Percentiles rank a stretch among this genome's conserved stretches.
phyloP scores from a whole-genome alignment of 2,113 vertebrate genomes.

The Crotophaga sulcirostris region DNA sequence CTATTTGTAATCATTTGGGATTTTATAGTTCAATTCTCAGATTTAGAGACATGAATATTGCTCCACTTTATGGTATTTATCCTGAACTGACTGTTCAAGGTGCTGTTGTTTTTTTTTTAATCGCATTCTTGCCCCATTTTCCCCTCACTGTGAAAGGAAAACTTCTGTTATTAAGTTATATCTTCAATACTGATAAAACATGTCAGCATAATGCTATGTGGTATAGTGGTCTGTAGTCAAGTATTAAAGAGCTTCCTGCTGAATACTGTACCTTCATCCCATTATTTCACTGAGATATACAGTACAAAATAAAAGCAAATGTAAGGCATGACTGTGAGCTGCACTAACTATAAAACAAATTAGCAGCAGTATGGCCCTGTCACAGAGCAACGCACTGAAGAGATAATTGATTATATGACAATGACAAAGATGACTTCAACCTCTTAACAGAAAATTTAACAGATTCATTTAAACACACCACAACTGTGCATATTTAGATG shows the following conservation, averaged over 20 bases:
- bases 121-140: not conserved
- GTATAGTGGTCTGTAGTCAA: not conserved
- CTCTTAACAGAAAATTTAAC: not conserved
- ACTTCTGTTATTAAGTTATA: slow-evolving; percentile 7
- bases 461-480: not conserved
- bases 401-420: slow-evolving; percentile 25
- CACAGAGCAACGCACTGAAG: not conserved
- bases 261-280: not conserved
- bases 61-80: not conserved
- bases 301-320: not conserved
- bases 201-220: not conserved
- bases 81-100: not conserved
- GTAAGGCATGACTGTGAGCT: not conserved
- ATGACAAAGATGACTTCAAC: slow-evolving; percentile 18
- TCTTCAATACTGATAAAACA: slow-evolving; percentile 7
- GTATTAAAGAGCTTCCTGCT: not conserved
- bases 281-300: not conserved
- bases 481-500: not conserved
- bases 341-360: slow-evolving; percentile 43
- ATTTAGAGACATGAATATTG: slow-evolving; percentile 6
- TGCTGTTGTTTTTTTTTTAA: not conserved
- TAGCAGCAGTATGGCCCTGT: not conserved
- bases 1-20: slow-evolving; percentile 23
- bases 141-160: not conserved
- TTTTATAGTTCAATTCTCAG: slow-evolving; percentile 32